Base-by-base conservation (phyloP, 2,888 invertebrate species). In the Limnephilus auricula region DNA sequence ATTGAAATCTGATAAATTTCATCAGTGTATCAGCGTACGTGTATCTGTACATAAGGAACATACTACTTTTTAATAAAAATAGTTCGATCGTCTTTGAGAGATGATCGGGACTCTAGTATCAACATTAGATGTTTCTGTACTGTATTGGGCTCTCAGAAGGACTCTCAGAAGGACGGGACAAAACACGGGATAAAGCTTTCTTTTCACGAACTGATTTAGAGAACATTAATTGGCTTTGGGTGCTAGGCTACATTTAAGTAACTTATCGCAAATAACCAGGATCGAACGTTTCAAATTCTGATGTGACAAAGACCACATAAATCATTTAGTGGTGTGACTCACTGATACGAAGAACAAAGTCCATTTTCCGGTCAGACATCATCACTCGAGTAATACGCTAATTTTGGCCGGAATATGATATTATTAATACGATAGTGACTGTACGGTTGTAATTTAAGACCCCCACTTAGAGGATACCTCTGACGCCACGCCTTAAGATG, bases 161-260 rank as follows among this genome's bases (percentile, higher is more conserved):
- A 50, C n/a, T 82, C 34, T 32, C 34, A 37, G 1, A 32, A 45
- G 65, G 5, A 50, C 32, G 31, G 18, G 32, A 50, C 86, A 31
- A 50, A 30, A 86, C 31, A 86, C 31, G 25, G 18, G 65, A 65
- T 65, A 86, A 86, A 45, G 18, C 32, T 30, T n/a, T 25, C 31
- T 31, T 85, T 86, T 40, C 82, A 82, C 32, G 12, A 31, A 86
- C 50, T 50, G 31, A 86, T 86, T 86, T 50, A 31, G 31, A 50
- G 0, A 85, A 50, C 32, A 25, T 82, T 32, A 82, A 34, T 32
- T 37, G 82, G 25, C 82, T 13, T 12, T 34, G 2, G 82, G 34
- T 34, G 82, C 1, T 9, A 34, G 32, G 82, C 25, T 34, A 82
- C 82, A 82, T 18, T 50, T n/a, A 32, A 15, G 9, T n/a, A 82